These are phyloP conservation scores for Acanthiza pusilla DNA, from an alignment of 2,797 vertebrate species.

Conservation along the genomic window DNA sequence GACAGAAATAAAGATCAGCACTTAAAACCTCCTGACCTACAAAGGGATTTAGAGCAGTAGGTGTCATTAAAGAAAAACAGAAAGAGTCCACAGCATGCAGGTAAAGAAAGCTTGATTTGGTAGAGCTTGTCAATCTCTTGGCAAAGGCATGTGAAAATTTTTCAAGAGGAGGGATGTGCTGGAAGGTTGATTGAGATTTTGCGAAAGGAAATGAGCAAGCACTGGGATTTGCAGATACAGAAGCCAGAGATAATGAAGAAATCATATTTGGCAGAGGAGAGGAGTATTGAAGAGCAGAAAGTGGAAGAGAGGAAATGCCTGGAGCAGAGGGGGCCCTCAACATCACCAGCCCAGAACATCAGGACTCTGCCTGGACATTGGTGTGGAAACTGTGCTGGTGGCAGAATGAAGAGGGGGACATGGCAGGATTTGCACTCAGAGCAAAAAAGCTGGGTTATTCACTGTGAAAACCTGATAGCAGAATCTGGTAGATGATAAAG, in stretches of 20 bases:
- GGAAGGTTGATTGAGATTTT: conserved; percentile 5
- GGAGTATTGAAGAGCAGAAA: not conserved
- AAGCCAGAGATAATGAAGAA: conserved; percentile 12
- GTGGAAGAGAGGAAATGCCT: not conserved
- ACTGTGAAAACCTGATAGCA: not conserved
- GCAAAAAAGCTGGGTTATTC: not conserved
- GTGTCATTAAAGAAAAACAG: conserved; percentile 3
- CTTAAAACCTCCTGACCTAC: conserved; percentile 17
- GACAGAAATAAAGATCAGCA: not conserved
- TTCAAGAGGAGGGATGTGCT: conserved; percentile 23
- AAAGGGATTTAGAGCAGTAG: not conserved
- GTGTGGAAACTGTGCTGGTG: not conserved
- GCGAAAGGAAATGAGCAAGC: conserved; percentile 6
- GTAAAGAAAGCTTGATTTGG: not conserved
- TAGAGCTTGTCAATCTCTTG: conserved; percentile 19
- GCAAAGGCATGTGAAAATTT: not conserved
- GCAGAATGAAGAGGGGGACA: not conserved
- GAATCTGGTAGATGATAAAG: not conserved
- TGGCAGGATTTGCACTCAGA: not conserved
- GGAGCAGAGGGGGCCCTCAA: not conserved
- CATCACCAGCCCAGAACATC: not conserved
- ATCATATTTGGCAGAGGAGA: not conserved
- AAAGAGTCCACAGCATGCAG: not conserved
- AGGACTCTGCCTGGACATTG: not conserved
- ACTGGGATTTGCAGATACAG: not conserved